phyloP scores from a whole-genome alignment of 2,797 vertebrate species.

The Lates japonicus region DNA sequence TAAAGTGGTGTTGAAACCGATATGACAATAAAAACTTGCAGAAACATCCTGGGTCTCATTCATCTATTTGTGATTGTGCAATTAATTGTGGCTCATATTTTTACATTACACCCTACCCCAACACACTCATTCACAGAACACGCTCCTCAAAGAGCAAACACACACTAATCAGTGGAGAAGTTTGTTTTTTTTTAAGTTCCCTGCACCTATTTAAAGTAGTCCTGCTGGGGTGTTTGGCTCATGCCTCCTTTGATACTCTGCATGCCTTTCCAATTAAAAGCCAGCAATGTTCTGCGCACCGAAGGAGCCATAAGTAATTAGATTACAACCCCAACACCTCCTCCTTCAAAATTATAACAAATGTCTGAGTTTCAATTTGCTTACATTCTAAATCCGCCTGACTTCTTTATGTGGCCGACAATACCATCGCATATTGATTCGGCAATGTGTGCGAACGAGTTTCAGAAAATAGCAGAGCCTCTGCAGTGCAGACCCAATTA shows the following conservation, averaged over 20 bases:
- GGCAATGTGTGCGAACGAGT: slow-evolving; percentile 44
- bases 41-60: slow-evolving; percentile 24
- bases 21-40: slow-evolving; percentile 42
- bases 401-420: slow-evolving; percentile 52
- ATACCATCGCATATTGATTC: slow-evolving; percentile 63
- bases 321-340: slow-evolving; percentile 34
- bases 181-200: slow-evolving; percentile 5
- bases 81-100: slow-evolving; percentile 48
- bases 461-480: slow-evolving; percentile 58
- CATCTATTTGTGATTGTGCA: slow-evolving; percentile 35
- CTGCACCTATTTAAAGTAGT: slow-evolving; percentile 51
- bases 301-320: slow-evolving; percentile 54
- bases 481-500: slow-evolving; percentile 79
- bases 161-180: background rate
- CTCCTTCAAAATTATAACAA: slow-evolving; percentile 36
- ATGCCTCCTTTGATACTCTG: slow-evolving; percentile 59
- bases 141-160: background rate
- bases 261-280: slow-evolving; percentile 76
- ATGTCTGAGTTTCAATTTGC: slow-evolving; percentile 24
- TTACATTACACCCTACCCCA: background rate
- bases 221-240: slow-evolving; percentile 58
- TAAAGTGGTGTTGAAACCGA: background rate
- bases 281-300: slow-evolving; percentile 38
- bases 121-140: background rate
- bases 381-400: slow-evolving; percentile 58